A percentile compares a stretch with the other conserved stretches of the same genome.
Conservation (phyloP, 1,140 invertebrate species). For the Drosophila hydei region DNA sequence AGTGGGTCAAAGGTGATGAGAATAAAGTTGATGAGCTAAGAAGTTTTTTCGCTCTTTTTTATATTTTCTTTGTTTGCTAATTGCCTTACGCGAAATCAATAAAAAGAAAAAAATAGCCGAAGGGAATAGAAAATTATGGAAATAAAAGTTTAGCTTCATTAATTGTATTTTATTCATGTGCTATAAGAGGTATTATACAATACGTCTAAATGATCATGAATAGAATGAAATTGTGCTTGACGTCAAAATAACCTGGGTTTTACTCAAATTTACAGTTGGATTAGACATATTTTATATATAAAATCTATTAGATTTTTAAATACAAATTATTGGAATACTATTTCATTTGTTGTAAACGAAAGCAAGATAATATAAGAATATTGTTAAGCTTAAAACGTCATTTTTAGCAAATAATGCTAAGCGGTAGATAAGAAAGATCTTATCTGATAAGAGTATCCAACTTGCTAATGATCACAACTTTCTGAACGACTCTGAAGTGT, state of each 20-base stretch:
- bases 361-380: no score
- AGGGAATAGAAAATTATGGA: not conserved
- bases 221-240: not conserved
- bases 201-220: no score
- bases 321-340: no score
- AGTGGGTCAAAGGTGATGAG: constrained; percentile 1
- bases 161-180: not conserved
- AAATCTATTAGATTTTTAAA: no score
- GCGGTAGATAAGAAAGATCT: no score
- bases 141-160: not conserved
- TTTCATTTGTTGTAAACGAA: no score
- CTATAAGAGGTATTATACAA: constrained; percentile 1
- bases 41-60: not conserved
- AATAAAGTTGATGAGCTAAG: not conserved
- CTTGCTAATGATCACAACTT: not conserved
- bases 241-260: not conserved
- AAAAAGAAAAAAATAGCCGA: constrained; percentile 2
- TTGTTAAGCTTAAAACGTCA: no score
- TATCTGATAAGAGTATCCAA: constrained; percentile 2
- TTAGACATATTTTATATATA: not conserved
- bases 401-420: no score
- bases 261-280: not conserved
- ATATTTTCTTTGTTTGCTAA: constrained; percentile 3
- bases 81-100: constrained; percentile 1
- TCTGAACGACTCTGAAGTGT: not conserved